phyloP scores from a whole-genome alignment of 2,797 vertebrate species.

The Poeciliopsis presidionis region DNA sequence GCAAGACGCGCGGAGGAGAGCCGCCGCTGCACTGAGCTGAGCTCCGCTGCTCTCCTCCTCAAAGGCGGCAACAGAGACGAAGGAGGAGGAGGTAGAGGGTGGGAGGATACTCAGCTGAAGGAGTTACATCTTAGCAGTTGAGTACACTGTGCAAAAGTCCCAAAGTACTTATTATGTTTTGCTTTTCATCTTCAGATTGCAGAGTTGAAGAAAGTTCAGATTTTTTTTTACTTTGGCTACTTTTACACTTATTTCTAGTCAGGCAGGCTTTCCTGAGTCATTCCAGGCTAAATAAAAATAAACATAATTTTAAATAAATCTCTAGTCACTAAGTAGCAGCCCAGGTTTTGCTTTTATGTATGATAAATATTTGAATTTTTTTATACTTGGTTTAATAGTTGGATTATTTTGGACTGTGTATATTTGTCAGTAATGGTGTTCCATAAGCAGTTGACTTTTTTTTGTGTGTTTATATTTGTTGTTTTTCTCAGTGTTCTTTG shows the following conservation, averaged over 20 bases:
- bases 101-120: background rate
- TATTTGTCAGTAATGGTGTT: no score
- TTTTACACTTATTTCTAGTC: background rate
- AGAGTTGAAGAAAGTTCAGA: background rate
- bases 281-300: background rate
- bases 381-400: no score
- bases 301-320: background rate
- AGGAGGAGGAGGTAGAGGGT: background rate
- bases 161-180: background rate
- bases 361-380: background rate
- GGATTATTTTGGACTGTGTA: no score
- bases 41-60: conserved; percentile 39
- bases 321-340: background rate
- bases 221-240: background rate
- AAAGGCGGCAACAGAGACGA: conserved; percentile 2
- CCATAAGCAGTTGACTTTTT: no score
- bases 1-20: conserved; percentile 33
- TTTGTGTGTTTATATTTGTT: no score
- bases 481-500: no score
- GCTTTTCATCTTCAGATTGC: background rate
- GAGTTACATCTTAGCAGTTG: background rate
- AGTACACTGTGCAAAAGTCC: background rate
- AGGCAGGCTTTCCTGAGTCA: background rate
- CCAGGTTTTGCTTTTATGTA: background rate
- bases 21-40: conserved; percentile 15